Conservation (phyloP, 2,113 vertebrate genomes). For the Nibea albiflora region DNA sequence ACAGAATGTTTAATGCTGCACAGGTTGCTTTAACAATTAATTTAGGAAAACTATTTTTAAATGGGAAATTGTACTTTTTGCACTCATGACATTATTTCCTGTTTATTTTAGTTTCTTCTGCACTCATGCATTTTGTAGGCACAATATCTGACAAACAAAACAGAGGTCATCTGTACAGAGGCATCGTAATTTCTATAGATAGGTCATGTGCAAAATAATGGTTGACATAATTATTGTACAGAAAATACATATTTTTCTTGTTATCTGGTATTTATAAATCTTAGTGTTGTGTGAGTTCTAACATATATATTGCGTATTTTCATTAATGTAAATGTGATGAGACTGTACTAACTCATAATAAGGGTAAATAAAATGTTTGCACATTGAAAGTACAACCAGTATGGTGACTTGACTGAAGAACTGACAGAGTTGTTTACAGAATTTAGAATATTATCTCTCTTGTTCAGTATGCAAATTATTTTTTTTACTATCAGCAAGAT, state of each 20-base stretch:
- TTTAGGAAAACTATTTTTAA: no score
- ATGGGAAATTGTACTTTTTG: no score
- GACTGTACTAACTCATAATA: not conserved
- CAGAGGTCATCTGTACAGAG: slow-evolving; percentile 15
- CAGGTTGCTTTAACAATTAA: no score
- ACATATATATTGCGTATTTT: not conserved
- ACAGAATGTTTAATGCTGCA: no score
- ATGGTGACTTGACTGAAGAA: not conserved
- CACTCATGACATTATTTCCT: no score
- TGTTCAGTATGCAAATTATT: no score
- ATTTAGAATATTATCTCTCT: no score
- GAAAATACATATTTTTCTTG: not conserved
- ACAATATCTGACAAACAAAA: slow-evolving; percentile 88
- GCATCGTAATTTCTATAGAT: not conserved
- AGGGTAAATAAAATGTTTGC: not conserved
- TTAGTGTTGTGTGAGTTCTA: not conserved
- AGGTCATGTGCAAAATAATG: not conserved
- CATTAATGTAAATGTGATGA: not conserved
- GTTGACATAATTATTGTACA: not conserved
- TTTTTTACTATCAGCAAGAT: not conserved
- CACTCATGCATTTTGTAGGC: slow-evolving; percentile 92
- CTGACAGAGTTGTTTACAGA: not conserved
- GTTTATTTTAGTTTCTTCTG: no score
- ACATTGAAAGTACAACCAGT: not conserved
- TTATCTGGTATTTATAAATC: not conserved